These are phyloP conservation scores for Sturmia bella DNA, from an alignment of 2,888 invertebrate species.

Conservation along the genomic window DNA sequence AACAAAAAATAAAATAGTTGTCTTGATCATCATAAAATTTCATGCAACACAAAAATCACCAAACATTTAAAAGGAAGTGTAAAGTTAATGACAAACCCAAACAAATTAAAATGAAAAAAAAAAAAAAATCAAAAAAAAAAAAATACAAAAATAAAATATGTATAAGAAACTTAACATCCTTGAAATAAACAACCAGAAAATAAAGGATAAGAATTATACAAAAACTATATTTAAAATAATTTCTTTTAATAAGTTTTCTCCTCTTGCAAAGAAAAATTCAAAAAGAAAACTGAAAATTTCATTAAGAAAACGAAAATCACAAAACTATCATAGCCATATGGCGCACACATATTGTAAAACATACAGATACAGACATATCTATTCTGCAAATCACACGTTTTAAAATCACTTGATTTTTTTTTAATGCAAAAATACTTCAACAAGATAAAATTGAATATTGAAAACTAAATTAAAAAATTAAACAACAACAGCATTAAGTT, in stretches of 20 bases:
- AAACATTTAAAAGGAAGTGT: constrained; percentile 46
- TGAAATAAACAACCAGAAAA: constrained; percentile 45
- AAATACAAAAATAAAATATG: constrained; percentile 8
- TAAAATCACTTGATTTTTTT: too few species aligned
- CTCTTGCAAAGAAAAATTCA: constrained; percentile 24
- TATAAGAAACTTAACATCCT: constrained; percentile 37
- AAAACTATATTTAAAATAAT: constrained; percentile 39
- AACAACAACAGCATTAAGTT: too few species aligned
- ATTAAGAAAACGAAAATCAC: background rate
- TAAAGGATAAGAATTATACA: constrained; percentile 62
- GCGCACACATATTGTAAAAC: too few species aligned
- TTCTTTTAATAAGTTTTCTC: constrained; percentile 45
- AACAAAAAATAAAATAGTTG: constrained; percentile 33
- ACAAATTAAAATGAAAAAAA: too few species aligned
- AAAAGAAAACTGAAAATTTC: constrained; percentile 46
- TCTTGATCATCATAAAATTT: constrained; percentile 52
- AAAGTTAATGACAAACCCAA: constrained; percentile 59
- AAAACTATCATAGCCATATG: too few species aligned
- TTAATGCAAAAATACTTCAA: too few species aligned
- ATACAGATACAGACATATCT: too few species aligned
- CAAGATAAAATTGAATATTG: too few species aligned
- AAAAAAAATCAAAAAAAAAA: constrained; percentile 41
- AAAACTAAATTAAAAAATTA: too few species aligned
- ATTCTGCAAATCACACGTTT: too few species aligned
- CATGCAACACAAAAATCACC: constrained; percentile 42